A percentile compares a stretch with the other conserved stretches of the same genome.
phyloP scores from a whole-genome alignment of 92 coral and sea anemone genomes.

The Palythoa grandis region DNA sequence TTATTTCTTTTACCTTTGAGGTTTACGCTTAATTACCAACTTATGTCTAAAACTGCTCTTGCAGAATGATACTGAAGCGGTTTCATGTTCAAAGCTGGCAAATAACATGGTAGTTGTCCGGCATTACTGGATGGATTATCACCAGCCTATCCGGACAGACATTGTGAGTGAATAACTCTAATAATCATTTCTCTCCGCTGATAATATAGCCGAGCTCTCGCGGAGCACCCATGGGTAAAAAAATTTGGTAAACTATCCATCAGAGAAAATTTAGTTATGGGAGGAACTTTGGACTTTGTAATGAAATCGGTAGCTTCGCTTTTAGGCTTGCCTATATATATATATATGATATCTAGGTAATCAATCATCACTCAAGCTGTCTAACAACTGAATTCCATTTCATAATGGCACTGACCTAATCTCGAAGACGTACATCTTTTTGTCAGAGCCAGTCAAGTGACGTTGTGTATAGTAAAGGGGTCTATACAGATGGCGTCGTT shows the following conservation, averaged over 20 bases:
- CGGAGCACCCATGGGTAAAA: no score
- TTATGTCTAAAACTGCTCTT: not conserved
- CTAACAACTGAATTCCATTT: not conserved
- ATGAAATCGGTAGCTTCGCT: no score
- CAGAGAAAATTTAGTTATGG: no score
- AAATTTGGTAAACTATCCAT: no score
- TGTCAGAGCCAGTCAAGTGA: slow-evolving; percentile 57
- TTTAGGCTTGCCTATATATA: no score
- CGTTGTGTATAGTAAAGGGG: slow-evolving; percentile 33
- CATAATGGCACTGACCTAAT: not conserved
- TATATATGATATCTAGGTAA: not conserved
- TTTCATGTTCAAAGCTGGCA: slow-evolving; percentile 70
- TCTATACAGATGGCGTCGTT: slow-evolving; percentile 65
- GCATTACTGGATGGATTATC: slow-evolving; percentile 68
- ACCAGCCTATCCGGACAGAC: slow-evolving; percentile 68
- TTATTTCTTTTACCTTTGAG: no score
- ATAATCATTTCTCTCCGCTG: no score
- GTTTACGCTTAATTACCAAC: no score
- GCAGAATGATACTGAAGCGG: slow-evolving; percentile 68
- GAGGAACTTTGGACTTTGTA: no score
- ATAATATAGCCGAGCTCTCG: no score
- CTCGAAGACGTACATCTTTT: not conserved
- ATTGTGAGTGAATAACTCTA: slow-evolving; percentile 39
- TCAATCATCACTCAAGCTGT: not conserved
- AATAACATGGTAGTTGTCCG: slow-evolving; percentile 62